A percentile compares a stretch with the other conserved stretches of the same genome.
These are phyloP conservation scores for Acipenser transmontanus DNA, from an alignment of 2,797 vertebrate species.

Conservation along the genomic window DNA sequence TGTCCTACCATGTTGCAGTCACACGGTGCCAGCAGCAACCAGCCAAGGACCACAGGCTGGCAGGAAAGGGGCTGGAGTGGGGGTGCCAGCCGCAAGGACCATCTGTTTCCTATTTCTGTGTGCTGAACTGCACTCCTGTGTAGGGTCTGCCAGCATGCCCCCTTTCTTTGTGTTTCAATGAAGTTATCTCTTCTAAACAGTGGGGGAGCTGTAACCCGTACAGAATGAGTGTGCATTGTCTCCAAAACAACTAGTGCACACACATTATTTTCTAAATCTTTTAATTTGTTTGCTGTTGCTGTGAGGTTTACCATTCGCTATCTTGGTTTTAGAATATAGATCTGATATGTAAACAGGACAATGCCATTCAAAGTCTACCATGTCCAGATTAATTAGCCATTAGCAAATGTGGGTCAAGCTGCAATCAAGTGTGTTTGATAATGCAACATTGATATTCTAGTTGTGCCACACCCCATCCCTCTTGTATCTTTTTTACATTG, in stretches of 20 bases:
- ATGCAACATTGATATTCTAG: too few relatives aligned
- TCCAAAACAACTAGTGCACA: background rate
- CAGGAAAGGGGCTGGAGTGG: constrained; percentile 67
- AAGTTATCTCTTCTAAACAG: constrained; percentile 73
- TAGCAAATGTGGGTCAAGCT: too few relatives aligned
- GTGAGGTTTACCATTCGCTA: too few relatives aligned
- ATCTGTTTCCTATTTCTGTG: constrained; percentile 83
- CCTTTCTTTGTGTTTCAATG: constrained; percentile 74
- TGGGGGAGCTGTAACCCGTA: constrained; percentile 70
- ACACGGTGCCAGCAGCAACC: constrained; percentile 78
- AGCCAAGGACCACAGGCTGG: constrained; percentile 77
- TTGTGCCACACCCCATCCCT: too few relatives aligned
- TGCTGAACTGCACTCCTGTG: constrained; percentile 67
- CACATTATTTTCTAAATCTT: too few relatives aligned
- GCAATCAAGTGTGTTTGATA: too few relatives aligned
- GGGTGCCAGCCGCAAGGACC: constrained; percentile 81
- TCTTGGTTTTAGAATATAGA: too few relatives aligned
- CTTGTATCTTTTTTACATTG: too few relatives aligned
- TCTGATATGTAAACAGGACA: too few relatives aligned
- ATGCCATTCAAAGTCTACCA: too few relatives aligned
- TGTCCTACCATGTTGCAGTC: constrained; percentile 76
- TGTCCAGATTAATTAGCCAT: too few relatives aligned
- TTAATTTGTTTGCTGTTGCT: too few relatives aligned
- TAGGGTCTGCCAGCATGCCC: constrained; percentile 57
- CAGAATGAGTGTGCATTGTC: constrained; percentile 39